Percentiles rank a stretch among this genome's conserved stretches.
Evolutionary conservation across 2,113 vertebrate species (phyloP).

Genomic region (Deroptyus accipitrinus): DNA sequence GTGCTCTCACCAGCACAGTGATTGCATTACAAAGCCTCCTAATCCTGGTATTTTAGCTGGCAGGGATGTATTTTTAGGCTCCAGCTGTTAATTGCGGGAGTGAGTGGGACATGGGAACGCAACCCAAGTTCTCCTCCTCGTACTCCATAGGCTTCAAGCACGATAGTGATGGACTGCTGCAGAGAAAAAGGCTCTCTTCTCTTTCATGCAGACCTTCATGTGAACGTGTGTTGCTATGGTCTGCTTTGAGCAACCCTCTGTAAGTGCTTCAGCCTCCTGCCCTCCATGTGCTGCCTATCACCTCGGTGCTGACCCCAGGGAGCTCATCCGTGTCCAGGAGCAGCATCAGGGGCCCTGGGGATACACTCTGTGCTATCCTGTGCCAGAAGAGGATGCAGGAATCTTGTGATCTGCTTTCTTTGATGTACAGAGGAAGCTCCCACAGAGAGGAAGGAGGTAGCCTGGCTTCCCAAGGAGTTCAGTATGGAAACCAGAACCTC

Average conservation of each 20-base stretch:
- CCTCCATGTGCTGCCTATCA: rapidly evolving
- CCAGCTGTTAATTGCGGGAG: background rate
- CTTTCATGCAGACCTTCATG: background rate
- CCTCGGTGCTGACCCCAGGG: background rate
- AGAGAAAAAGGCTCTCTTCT: background rate
- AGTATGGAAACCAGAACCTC: background rate
- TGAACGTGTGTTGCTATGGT: background rate
- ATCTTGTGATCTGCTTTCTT: background rate
- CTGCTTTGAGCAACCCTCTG: background rate
- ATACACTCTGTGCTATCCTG: background rate
- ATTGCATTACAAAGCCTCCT: background rate
- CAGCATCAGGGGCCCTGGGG: background rate
- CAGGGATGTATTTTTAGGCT: conserved; percentile 41
- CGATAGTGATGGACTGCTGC: rapidly evolving
- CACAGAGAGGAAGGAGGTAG: background rate
- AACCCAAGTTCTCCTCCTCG: background rate
- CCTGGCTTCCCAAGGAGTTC: background rate
- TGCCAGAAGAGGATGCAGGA: background rate
- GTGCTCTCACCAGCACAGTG: background rate
- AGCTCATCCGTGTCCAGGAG: background rate
- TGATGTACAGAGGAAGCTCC: background rate
- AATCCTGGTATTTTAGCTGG: background rate
- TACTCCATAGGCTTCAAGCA: background rate
- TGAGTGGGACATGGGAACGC: background rate
- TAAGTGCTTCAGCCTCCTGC: background rate